A percentile compares a stretch with the other conserved stretches of the same genome.
phyloP scores from a whole-genome alignment of 2,797 vertebrate genomes.

The Molossus molossus region DNA sequence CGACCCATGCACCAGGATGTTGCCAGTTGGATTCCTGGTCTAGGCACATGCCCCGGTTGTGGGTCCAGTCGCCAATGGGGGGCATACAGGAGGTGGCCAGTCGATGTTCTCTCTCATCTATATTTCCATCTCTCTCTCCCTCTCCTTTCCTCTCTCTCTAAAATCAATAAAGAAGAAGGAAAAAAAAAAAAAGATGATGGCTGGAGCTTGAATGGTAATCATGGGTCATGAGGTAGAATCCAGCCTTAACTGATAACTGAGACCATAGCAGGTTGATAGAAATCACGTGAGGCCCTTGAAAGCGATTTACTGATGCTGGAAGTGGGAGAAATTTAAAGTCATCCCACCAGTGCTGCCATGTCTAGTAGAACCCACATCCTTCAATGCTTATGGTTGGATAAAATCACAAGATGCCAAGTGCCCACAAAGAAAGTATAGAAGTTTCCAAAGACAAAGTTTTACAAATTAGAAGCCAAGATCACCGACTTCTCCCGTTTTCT shows the following conservation, averaged over 20 bases:
- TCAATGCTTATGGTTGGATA: neutral
- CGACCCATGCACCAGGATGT: too few species aligned
- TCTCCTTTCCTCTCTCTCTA: too few species aligned
- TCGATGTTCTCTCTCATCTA: too few species aligned
- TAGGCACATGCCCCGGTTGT: too few species aligned
- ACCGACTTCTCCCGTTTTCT: neutral
- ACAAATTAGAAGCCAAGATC: neutral
- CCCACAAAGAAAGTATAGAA: neutral
- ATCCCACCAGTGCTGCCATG: neutral
- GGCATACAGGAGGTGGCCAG: too few species aligned
- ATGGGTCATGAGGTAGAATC: neutral
- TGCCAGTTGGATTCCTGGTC: too few species aligned
- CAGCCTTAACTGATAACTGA: neutral
- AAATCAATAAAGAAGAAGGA: too few species aligned
- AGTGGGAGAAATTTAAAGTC: neutral
- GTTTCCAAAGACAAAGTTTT: neutral
- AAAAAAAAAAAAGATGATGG: neutral
- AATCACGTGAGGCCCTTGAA: neutral
- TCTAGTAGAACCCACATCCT: neutral
- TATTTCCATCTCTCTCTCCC: too few species aligned
- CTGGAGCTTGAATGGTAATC: neutral
- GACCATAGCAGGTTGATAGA: neutral
- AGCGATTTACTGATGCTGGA: neutral
- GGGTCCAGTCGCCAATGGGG: too few species aligned
- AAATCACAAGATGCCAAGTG: neutral